A percentile compares a stretch with the other conserved stretches of the same genome.
Evolutionary conservation across 2,888 invertebrate genomes (phyloP).

Genomic region (Drosophila prolongata): DNA sequence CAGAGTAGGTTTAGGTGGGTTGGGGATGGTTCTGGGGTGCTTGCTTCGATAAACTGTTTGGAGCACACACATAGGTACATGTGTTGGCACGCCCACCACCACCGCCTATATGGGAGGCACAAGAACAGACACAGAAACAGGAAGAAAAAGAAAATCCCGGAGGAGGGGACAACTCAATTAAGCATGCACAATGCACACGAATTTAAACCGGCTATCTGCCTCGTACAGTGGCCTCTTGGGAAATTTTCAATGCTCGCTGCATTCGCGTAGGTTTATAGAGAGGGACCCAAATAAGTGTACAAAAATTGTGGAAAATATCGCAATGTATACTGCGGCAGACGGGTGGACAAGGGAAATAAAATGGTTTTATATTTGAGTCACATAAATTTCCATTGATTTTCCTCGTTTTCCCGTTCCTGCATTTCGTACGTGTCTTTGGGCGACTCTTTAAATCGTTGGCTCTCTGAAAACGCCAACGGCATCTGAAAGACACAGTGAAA

Average conservation of each 20-base stretch:
- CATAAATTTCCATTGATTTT: conserved; percentile 72
- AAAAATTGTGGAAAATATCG: conserved; percentile 52
- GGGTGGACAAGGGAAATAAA: conserved; percentile 35
- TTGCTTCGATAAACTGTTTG: conserved; percentile 67
- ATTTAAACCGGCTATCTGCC: conserved; percentile 56
- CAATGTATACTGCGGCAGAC: conserved; percentile 17
- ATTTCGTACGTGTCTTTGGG: conserved; percentile 53
- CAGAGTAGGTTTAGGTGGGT: neutral
- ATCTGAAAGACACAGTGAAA: neutral
- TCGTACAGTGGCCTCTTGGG: conserved; percentile 23
- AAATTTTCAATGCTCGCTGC: conserved; percentile 66
- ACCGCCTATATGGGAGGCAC: neutral
- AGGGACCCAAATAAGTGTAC: conserved; percentile 47
- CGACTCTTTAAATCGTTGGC: conserved; percentile 27
- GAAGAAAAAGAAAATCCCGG: conserved; percentile 21
- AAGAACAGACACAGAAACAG: neutral
- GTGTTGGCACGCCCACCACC: conserved; percentile 27
- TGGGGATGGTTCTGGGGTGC: conserved; percentile 2
- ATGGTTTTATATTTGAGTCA: conserved; percentile 70
- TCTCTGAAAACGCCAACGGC: neutral
- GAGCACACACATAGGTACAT: conserved; percentile 36
- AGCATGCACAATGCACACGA: conserved; percentile 78
- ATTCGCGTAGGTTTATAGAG: conserved; percentile 18
- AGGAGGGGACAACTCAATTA: conserved; percentile 68
- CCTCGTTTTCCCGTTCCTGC: conserved; percentile 2